Evolutionary conservation across 2,113 vertebrate genomes (phyloP).

Genomic region (Rafetus swinhoei): DNA sequence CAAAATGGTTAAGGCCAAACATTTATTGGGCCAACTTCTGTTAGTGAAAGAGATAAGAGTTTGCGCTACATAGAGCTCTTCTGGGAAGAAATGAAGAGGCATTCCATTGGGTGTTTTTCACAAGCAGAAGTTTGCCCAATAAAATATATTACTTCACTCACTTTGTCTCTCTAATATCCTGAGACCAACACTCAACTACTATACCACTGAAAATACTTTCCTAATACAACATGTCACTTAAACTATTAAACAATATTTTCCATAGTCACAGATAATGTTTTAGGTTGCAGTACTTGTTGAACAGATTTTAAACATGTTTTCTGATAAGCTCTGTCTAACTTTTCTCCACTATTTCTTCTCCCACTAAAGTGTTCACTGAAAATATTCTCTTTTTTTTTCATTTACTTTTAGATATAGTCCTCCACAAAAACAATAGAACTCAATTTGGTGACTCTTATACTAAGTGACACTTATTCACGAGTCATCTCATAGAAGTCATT

Average conservation of each 20-base stretch:
- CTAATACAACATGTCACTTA: neutral
- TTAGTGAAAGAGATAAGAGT: neutral
- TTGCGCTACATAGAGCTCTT: neutral
- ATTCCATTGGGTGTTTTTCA: neutral
- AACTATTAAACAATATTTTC: neutral
- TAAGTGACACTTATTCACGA: neutral
- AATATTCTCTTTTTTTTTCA: neutral
- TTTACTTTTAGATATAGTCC: neutral
- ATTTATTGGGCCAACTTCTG: neutral
- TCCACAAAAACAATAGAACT: neutral
- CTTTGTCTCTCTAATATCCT: neutral
- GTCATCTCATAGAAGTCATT: neutral
- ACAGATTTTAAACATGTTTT: neutral
- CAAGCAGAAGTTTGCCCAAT: neutral
- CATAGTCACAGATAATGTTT: neutral
- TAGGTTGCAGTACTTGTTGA: neutral
- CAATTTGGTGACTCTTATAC: neutral
- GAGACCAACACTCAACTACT: neutral
- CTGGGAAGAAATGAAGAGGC: neutral
- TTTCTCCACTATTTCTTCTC: neutral
- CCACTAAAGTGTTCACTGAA: neutral
- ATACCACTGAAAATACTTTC: neutral
- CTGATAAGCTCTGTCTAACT: neutral
- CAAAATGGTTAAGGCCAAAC: neutral
- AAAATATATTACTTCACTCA: neutral